Conservation (phyloP, 2,888 invertebrate species). For the Seira ritae region DNA sequence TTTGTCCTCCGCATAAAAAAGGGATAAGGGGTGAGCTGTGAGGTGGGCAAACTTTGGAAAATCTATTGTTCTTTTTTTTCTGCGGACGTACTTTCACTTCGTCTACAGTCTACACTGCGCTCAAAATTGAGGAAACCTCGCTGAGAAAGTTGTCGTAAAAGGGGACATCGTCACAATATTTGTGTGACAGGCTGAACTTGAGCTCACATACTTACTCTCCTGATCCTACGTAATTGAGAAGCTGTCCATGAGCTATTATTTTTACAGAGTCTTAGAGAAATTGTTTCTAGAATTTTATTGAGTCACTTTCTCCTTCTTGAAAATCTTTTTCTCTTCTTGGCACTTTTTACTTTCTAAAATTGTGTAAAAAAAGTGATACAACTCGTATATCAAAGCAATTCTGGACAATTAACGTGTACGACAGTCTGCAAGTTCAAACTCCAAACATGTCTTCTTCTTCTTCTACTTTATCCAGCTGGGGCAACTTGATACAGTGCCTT, state of each 20-base stretch:
- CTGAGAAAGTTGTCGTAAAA: conserved; percentile 24
- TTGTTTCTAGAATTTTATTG: background rate
- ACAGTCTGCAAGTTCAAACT: background rate
- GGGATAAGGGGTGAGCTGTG: conserved; percentile 14
- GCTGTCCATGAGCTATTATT: conserved; percentile 41
- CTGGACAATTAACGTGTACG: conserved; percentile 21
- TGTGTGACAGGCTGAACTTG: conserved; percentile 44
- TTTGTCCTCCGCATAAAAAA: background rate
- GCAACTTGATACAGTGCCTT: conserved; percentile 37
- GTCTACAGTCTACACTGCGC: background rate
- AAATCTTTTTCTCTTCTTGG: background rate
- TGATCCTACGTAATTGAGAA: conserved; percentile 56
- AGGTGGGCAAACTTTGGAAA: conserved; percentile 11
- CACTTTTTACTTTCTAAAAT: too few relatives aligned
- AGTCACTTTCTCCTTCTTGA: background rate
- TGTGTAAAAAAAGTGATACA: too few relatives aligned
- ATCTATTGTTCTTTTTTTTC: conserved; percentile 6
- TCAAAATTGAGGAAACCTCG: background rate
- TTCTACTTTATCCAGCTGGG: conserved; percentile 38
- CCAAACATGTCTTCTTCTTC: background rate
- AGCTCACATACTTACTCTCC: conserved; percentile 30
- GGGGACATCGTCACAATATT: conserved; percentile 36
- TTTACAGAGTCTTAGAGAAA: conserved; percentile 13
- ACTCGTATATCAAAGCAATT: conserved; percentile 23
- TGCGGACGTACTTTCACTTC: background rate